Evolutionary conservation across 2,888 invertebrate species (phyloP).

Genomic region (Trichopria drosophilae): DNA sequence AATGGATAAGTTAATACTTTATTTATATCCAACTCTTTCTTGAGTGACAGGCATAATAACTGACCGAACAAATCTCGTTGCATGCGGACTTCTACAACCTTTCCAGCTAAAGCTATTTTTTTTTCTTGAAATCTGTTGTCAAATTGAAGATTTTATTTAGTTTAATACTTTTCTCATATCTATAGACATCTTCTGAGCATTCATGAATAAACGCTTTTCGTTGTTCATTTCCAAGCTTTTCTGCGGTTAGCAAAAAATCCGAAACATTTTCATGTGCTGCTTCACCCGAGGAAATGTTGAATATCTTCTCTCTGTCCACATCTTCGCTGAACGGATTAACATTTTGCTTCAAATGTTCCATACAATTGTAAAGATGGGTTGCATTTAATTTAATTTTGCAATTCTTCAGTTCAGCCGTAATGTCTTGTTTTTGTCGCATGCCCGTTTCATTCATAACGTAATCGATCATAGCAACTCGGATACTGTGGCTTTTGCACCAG

Average conservation of each 20-base stretch:
- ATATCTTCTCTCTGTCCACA: conserved; percentile 34
- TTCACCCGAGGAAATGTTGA: conserved; percentile 35
- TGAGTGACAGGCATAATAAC: conserved; percentile 14
- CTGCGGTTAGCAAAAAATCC: conserved; percentile 5
- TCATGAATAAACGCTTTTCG: conserved; percentile 1
- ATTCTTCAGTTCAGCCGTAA: conserved; percentile 38
- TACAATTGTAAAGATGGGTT: conserved; percentile 11
- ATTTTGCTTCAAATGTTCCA: conserved; percentile 26
- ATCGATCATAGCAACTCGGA: conserved; percentile 38
- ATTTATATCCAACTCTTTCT: conserved; percentile 28
- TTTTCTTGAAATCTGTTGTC: conserved; percentile 2
- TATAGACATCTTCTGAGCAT: background rate
- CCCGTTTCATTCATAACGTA: conserved; percentile 36
- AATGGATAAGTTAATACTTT: conserved; percentile 34
- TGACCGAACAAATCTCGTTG: conserved; percentile 16
- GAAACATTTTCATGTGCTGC: background rate
- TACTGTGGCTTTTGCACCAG: conserved; percentile 27
- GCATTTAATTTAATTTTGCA: conserved; percentile 33
- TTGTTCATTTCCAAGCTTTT: background rate
- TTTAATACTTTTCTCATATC: conserved; percentile 23
- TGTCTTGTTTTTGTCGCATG: conserved; percentile 37
- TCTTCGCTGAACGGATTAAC: conserved; percentile 34
- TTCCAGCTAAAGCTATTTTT: conserved; percentile 14
- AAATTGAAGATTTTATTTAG: conserved; percentile 15
- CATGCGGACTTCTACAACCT: conserved; percentile 20